These are phyloP conservation scores for Empidonax traillii DNA, from an alignment of 2,113 vertebrate species.

Conservation along the genomic window DNA sequence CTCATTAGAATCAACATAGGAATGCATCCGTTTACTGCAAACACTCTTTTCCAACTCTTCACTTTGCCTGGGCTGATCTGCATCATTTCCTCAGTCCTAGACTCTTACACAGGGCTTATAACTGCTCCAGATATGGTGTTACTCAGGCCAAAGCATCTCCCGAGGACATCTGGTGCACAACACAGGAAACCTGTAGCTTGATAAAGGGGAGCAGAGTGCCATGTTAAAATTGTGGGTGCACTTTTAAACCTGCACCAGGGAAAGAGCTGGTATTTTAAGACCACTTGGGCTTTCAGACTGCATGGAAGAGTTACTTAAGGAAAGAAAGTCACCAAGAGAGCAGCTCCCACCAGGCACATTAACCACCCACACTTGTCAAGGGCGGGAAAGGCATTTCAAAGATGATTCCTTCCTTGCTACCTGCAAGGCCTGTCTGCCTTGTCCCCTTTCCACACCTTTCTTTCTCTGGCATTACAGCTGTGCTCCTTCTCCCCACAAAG, in stretches of 20 bases:
- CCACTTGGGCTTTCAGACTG: neutral
- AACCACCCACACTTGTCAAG: fast-evolving
- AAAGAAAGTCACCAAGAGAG: neutral
- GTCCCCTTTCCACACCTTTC: neutral
- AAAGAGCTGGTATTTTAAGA: neutral
- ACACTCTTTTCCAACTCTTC: neutral
- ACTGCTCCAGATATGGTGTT: neutral
- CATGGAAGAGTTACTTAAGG: neutral
- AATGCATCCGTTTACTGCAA: neutral
- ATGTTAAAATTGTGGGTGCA: fast-evolving
- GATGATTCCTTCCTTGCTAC: neutral
- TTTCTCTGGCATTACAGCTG: neutral
- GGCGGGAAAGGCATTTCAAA: neutral
- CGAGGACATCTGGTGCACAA: neutral
- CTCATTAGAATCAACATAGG: neutral
- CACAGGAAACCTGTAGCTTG: neutral
- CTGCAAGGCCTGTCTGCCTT: neutral
- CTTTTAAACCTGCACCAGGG: neutral
- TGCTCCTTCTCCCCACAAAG: neutral
- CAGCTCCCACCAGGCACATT: neutral
- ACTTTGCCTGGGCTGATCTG: neutral
- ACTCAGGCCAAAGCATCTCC: neutral
- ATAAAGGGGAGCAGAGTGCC: neutral
- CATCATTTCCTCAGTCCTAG: neutral
- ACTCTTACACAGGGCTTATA: neutral